phyloP scores from a whole-genome alignment of 1,140 invertebrate genomes.

The Batillaria attramentaria region DNA sequence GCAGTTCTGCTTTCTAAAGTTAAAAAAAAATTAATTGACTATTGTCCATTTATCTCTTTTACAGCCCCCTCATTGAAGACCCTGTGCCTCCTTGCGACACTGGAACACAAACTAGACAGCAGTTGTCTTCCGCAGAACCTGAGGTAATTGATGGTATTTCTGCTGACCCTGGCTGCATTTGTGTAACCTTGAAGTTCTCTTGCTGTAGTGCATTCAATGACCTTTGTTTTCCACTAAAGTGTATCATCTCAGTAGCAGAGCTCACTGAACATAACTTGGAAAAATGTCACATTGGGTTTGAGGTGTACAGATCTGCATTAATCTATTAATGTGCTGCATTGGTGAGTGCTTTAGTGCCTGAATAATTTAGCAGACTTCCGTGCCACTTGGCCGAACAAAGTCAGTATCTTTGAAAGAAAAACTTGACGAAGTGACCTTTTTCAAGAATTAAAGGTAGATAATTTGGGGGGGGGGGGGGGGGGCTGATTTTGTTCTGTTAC shows the following conservation, averaged over 20 bases:
- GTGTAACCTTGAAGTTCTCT: not conserved
- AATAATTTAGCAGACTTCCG: too few species aligned
- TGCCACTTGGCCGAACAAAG: too few species aligned
- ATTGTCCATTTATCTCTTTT: slow-evolving; percentile 41
- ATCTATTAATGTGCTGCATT: too few species aligned
- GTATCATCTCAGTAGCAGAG: too few species aligned
- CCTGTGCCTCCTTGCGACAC: slow-evolving; percentile 78
- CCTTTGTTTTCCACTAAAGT: not conserved
- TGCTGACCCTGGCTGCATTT: not conserved
- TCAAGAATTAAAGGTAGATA: not conserved
- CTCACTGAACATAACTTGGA: too few species aligned
- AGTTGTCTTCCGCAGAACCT: slow-evolving; percentile 77
- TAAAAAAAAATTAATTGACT: not conserved
- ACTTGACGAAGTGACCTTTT: not conserved
- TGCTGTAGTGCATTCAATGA: not conserved
- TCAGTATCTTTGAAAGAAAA: not conserved
- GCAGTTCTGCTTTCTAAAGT: not conserved
- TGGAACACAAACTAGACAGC: slow-evolving; percentile 78
- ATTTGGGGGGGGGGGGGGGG: not conserved
- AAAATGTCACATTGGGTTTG: too few species aligned
- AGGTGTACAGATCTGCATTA: too few species aligned
- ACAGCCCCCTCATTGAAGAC: slow-evolving; percentile 80
- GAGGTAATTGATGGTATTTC: slow-evolving; percentile 70
- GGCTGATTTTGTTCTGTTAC: not conserved
- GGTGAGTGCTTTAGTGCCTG: too few species aligned